These are phyloP conservation scores for Megamerina dolium DNA, from an alignment of 2,888 invertebrate genomes.

Conservation along the genomic window DNA sequence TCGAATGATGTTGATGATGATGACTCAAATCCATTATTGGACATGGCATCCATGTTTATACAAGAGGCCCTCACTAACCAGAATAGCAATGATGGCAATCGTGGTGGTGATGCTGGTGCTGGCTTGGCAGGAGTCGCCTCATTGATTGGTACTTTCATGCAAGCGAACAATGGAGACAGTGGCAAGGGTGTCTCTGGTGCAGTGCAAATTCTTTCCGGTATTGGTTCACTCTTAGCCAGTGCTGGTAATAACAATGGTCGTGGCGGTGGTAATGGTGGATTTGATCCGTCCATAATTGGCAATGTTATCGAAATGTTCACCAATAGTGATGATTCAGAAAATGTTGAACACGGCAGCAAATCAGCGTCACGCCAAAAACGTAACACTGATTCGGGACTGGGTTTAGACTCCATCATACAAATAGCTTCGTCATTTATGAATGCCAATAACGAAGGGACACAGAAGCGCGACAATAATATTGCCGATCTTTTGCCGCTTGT, in stretches of 20 bases:
- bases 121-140: constrained; percentile 55
- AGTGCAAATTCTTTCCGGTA: constrained; percentile 46
- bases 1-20: constrained; percentile 49
- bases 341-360: constrained; percentile 10
- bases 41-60: constrained; percentile 64
- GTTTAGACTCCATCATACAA: constrained; percentile 53
- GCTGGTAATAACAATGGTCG: constrained; percentile 37
- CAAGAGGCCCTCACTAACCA: constrained; percentile 54
- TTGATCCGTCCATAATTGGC: constrained; percentile 56
- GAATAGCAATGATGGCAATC: constrained; percentile 45
- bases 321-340: constrained; percentile 29
- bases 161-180: constrained; percentile 57
- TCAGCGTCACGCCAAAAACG: constrained; percentile 23
- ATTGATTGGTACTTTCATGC: constrained; percentile 63
- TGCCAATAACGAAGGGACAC: constrained; percentile 34
- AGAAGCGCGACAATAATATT: constrained; percentile 34
- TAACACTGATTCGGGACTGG: constrained; percentile 49
- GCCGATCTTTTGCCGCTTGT: constrained; percentile 62
- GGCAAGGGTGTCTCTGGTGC: constrained; percentile 36
- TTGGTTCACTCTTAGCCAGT: constrained; percentile 43
- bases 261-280: constrained; percentile 47
- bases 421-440: constrained; percentile 55
- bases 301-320: constrained; percentile 56
- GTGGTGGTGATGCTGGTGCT: constrained; percentile 49
- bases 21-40: constrained; percentile 59